Percentiles rank a stretch among this genome's conserved stretches.
Conservation (phyloP, 2,113 vertebrate genomes). For the Argyrosomus japonicus region DNA sequence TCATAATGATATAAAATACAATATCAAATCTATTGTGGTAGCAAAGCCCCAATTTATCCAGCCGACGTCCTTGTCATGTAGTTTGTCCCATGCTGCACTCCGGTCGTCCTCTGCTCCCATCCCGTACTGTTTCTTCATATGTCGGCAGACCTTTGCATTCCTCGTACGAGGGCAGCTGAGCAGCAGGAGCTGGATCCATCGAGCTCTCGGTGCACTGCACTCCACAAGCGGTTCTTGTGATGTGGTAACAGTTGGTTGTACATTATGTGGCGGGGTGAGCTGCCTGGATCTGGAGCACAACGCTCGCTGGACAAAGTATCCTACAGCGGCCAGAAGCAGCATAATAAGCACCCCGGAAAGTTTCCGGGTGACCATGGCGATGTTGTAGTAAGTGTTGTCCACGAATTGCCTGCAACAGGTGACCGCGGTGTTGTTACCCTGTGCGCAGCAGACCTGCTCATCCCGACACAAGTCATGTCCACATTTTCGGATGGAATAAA, state of each 20-base stretch:
- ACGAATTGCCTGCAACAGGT: conserved; percentile 84
- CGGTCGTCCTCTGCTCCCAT: background rate
- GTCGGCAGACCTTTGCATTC: conserved; percentile 90
- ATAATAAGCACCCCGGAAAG: conserved; percentile 89
- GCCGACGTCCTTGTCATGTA: conserved; percentile 6
- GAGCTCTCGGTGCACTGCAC: conserved; percentile 63
- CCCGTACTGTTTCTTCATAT: conserved; percentile 89
- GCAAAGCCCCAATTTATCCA: background rate
- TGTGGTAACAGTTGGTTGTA: conserved; percentile 67
- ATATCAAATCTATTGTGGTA: background rate
- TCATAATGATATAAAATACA: background rate
- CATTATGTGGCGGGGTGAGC: conserved; percentile 68
- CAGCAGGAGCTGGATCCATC: conserved; percentile 34
- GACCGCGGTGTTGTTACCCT: conserved; percentile 74
- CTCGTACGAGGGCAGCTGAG: conserved; percentile 88
- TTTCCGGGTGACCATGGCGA: conserved; percentile 89
- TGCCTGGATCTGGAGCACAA: conserved; percentile 85
- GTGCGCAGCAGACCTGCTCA: conserved; percentile 84
- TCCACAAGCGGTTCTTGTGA: conserved; percentile 86
- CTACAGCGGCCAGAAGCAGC: conserved; percentile 88
- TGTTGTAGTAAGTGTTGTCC: conserved; percentile 86
- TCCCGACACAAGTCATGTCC: conserved; percentile 82
- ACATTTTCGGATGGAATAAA: conserved; percentile 74
- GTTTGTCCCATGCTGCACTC: conserved; percentile 14
- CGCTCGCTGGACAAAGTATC: conserved; percentile 88